A percentile compares a stretch with the other conserved stretches of the same genome.
Evolutionary conservation across 2,113 vertebrate genomes (phyloP).

Genomic region (Thunnus maccoyii): DNA sequence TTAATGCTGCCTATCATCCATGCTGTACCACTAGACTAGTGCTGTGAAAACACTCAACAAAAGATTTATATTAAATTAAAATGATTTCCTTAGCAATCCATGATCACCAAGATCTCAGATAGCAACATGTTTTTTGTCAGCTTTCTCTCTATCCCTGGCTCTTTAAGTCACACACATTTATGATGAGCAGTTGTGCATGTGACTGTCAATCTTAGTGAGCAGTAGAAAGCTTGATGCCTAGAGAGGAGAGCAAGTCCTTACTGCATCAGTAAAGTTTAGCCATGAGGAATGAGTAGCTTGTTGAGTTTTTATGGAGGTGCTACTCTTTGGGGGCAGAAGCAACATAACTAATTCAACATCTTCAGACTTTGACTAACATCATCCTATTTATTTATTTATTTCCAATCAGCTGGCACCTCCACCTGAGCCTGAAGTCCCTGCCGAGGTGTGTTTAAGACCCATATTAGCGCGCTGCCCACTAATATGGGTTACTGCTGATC

Average conservation of each 20-base stretch:
- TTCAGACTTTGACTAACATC: slow-evolving; percentile 77
- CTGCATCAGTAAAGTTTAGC: neutral
- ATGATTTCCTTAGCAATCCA: neutral
- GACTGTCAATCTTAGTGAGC: slow-evolving; percentile 29
- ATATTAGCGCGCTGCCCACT: slow-evolving; percentile 72
- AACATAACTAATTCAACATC: slow-evolving; percentile 51
- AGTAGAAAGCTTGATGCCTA: slow-evolving; percentile 4
- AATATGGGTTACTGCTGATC: slow-evolving; percentile 81
- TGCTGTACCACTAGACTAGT: neutral
- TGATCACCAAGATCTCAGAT: neutral
- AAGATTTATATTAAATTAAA: neutral
- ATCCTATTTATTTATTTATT: slow-evolving; percentile 82
- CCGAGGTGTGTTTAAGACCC: slow-evolving; percentile 92
- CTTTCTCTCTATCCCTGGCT: slow-evolving; percentile 21
- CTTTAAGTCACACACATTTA: slow-evolving; percentile 27
- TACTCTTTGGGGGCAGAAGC: slow-evolving; percentile 34
- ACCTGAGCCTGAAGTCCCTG: slow-evolving; percentile 89
- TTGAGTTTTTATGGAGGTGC: neutral
- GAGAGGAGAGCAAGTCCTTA: neutral
- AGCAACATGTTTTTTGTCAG: slow-evolving; percentile 19
- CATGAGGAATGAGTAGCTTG: neutral
- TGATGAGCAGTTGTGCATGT: slow-evolving; percentile 37
- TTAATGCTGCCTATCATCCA: slow-evolving; percentile 26
- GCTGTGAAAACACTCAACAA: slow-evolving; percentile 9
- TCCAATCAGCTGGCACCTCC: slow-evolving; percentile 92